These are phyloP conservation scores for Leptobrachium leishanense DNA, from an alignment of 2,113 vertebrate genomes.

Conservation along the genomic window DNA sequence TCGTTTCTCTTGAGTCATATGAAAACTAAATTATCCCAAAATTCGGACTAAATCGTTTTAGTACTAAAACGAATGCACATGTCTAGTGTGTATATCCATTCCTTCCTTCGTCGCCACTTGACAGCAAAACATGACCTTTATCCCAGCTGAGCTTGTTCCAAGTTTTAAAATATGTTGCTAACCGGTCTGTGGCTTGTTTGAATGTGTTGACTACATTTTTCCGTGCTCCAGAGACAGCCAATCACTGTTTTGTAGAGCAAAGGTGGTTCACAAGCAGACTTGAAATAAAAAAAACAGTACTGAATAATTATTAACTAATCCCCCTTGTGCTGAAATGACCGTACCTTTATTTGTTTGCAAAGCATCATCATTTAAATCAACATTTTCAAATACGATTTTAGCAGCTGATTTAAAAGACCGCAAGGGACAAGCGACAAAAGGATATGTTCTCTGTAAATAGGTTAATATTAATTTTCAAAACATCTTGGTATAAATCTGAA, in stretches of 20 bases:
- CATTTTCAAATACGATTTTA: not conserved
- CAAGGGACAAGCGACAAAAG: not conserved
- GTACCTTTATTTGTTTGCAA: not conserved
- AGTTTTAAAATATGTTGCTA: slow-evolving; percentile 18
- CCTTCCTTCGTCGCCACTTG: not conserved
- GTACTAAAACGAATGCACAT: too few species aligned
- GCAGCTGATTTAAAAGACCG: not conserved
- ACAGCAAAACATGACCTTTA: slow-evolving; percentile 35
- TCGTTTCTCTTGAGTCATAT: too few species aligned
- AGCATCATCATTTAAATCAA: not conserved
- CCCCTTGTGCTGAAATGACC: not conserved
- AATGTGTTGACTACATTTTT: not conserved
- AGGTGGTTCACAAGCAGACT: slow-evolving; percentile 4
- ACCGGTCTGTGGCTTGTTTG: not conserved
- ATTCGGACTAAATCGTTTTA: too few species aligned
- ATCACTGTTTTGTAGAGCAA: slow-evolving; percentile 12
- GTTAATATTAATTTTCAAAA: slow-evolving; percentile 1
- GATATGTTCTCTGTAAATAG: not conserved
- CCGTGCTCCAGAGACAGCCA: not conserved
- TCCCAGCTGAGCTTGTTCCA: slow-evolving; percentile 14
- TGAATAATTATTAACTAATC: not conserved
- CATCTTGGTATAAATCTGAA: slow-evolving; percentile 10
- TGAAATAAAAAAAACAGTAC: not conserved
- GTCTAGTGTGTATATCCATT: too few species aligned
- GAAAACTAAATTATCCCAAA: too few species aligned